Evolutionary conservation across 2,888 invertebrate genomes (phyloP).

Genomic region (Temnothorax ravouxi): DNA sequence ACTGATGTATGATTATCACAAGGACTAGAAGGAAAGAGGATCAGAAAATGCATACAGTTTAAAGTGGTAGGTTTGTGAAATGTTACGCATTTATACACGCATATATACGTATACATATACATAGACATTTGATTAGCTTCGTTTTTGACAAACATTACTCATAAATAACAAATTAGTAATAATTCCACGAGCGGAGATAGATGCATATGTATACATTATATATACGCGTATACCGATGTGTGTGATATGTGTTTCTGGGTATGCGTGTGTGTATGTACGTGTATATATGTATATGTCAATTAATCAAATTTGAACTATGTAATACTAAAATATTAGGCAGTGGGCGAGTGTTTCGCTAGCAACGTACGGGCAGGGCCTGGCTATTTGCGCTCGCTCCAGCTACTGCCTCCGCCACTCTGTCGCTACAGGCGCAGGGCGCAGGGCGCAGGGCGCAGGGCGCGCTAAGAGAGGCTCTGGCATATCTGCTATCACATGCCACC

Average conservation of each 20-base stretch:
- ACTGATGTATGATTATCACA: slow-evolving; percentile 55
- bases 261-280: slow-evolving; percentile 37
- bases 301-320: slow-evolving; percentile 76
- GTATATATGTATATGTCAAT: slow-evolving; percentile 62
- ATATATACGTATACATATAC: slow-evolving; percentile 36
- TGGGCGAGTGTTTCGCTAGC: slow-evolving; percentile 85
- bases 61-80: slow-evolving; percentile 29
- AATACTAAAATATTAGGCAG: slow-evolving; percentile 82
- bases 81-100: slow-evolving; percentile 39
- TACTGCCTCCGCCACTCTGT: slow-evolving; percentile 85
- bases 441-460: slow-evolving; percentile 69
- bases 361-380: slow-evolving; percentile 86
- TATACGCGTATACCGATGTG: neutral
- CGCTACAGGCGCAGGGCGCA: slow-evolving; percentile 80
- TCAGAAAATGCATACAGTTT: slow-evolving; percentile 42
- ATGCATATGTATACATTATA: neutral
- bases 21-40: slow-evolving; percentile 42
- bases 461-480: slow-evolving; percentile 80
- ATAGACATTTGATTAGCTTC: neutral
- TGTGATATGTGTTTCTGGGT: slow-evolving; percentile 18
- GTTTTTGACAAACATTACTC: neutral
- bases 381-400: slow-evolving; percentile 85
- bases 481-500: slow-evolving; percentile 82
- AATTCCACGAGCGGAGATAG: slow-evolving; percentile 15
- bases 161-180: neutral